Evolutionary conservation across 2,888 invertebrate species (phyloP), one percentile per base, ranked within the genome.

Genomic region (Agonopterix arenella): DNA sequence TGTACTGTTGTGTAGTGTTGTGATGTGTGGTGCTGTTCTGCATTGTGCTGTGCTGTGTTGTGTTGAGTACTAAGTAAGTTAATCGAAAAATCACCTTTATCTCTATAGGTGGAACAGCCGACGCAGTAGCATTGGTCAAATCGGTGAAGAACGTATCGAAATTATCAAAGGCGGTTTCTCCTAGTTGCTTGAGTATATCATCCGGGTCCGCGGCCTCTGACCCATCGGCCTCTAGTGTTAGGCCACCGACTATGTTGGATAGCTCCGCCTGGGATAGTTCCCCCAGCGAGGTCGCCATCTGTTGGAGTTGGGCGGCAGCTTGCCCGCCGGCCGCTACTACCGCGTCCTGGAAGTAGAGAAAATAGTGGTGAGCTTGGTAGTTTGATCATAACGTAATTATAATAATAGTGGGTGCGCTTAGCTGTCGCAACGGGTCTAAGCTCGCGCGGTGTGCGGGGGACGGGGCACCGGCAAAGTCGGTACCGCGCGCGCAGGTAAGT

Each of bases 101-200:
- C 75, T 93, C 93, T 61, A 93, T 74, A 55, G 84, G 86, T 47
- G 86, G 88, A 50, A 74, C 84, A 46, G 70, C 65, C 56, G 95
- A 93, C 62, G 96, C 96, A 47, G 85, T 86, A 38, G 92, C 90
- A 58, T 91, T 91, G 46, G 94, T 94, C 67, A 95, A 90, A 76
- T 95, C 95, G 53, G 94, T 93, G 64, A 95, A 91, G 70, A 95
- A 92, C 61, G 93, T 94, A 70, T 97, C 97, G 62, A 97, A 92
- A 77, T 91, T 91, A 59, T 97, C 96, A 70, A 97, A 96, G 53
- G 95, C 93, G 49, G 95, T 93, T 66, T 96, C 96, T 38, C 94
- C 94, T 44, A 96, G 86, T 75, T 95, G 95, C 64, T 95, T 95
- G 68, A 96, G 93, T 54, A 96, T 92, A 64, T 96, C 95, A 59